Evolutionary conservation across 2,797 vertebrate genomes (phyloP), one percentile per base, ranked within the genome.

Genomic region (Chrysocyon brachyurus): DNA sequence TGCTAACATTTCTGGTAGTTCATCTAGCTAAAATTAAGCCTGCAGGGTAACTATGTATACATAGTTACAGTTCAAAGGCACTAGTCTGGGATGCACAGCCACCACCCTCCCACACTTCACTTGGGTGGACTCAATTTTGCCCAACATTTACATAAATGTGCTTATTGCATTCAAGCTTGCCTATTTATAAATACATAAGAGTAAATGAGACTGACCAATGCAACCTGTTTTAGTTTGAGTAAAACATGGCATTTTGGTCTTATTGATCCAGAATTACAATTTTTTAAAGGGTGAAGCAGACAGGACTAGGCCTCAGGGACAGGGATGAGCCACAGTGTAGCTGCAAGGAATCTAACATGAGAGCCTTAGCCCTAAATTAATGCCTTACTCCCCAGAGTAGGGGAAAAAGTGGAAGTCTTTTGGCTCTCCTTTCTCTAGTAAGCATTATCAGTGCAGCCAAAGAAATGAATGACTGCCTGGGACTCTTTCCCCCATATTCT

Each of bases 11-110:
- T 97, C 94, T 96, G 81, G 70, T 79, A 92, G 87, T 77, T 96
- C 91, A 82, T 82, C 85, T 78, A 92, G 81, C 95, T 97, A 97
- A 96, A 96, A 97, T 94, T 88, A 96, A 97, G 75, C 68, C 73
- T 96, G 24, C 70, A 82, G 86, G 19, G 33, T 79, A 84, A 59
- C 68, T 79, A 12, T 90, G n/a, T 59, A 40, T 54, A 79, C 78
- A 52, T 21, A 85, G 66, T 63, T 81, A 66, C 57, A 72, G 81
- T 96, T 96, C 92, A 92, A 93, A 97, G 81, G 22, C 91, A 66
- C 57, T 91, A 21, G 79, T 73, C 75, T 82, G 75, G 85, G 70
- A 88, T 3, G 9, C 8, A 16, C 26, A 82, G 91, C 49, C 70
- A 59, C 84, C 77, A 79, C 57, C 82, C 56, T 96, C 97, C 91